These are phyloP conservation scores for Capromys pilorides DNA, from an alignment of 2,797 vertebrate genomes.

Conservation along the genomic window DNA sequence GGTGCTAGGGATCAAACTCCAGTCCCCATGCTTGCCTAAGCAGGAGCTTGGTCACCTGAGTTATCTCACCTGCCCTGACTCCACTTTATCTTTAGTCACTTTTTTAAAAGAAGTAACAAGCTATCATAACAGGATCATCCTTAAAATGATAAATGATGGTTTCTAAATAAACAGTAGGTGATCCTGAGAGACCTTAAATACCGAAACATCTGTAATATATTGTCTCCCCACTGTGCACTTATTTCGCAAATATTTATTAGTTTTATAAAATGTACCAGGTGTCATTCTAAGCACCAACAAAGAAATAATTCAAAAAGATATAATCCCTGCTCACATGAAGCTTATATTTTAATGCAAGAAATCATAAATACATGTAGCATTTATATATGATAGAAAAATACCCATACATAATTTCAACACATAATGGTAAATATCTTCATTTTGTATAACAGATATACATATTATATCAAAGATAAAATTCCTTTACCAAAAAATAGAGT, in stretches of 20 bases:
- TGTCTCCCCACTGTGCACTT: not conserved
- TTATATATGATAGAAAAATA: not conserved
- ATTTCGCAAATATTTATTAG: constrained; percentile 18
- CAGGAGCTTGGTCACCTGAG: too few relatives aligned
- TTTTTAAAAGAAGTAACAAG: not conserved
- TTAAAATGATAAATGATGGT: not conserved
- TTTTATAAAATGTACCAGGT: not conserved
- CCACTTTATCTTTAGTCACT: not conserved
- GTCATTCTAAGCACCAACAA: not conserved
- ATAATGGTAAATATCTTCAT: not conserved
- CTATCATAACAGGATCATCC: not conserved
- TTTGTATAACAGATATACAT: not conserved
- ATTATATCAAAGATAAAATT: not conserved
- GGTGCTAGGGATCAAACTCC: too few relatives aligned
- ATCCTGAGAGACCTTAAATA: not conserved
- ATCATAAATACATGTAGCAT: not conserved
- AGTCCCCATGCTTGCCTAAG: too few relatives aligned
- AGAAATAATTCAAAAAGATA: not conserved
- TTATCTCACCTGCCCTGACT: too few relatives aligned
- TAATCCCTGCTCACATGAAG: not conserved
- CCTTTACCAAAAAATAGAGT: not conserved
- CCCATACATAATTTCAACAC: not conserved
- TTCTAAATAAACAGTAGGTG: constrained; percentile 17
- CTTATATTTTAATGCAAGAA: constrained; percentile 10
- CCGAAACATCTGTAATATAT: not conserved